Base-by-base conservation (phyloP, 2,888 invertebrate species). In the Epiblema foenella region DNA sequence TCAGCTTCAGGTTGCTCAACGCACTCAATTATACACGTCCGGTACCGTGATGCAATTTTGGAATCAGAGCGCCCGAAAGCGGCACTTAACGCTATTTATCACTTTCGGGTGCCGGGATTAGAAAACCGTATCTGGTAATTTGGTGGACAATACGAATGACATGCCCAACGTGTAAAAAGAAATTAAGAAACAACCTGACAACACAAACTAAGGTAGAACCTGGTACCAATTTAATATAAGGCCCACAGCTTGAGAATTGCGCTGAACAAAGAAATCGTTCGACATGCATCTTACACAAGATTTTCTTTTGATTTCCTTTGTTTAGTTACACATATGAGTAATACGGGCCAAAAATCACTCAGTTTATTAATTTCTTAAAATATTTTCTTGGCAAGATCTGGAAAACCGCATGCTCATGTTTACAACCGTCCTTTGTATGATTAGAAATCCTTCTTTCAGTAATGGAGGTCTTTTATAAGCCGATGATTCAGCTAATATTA, bases 341-440 rank as follows among this genome's bases (percentile, higher is more conserved):
- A 46, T n/a, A 46, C 46, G 8, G 15, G n/a, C 11, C 12, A 12
- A 39, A 39, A 9, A 39, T 12, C 4, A 39, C 39, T 39, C 39
- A 39, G 39, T 39, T 39, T 39, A 39, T 12, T 4, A 15, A 42
- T 5, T 42, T 42, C 42, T 42, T 42, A 42, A 42, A 42, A 46
- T 46, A 46, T 46, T 46, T n/a, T 46, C 46, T 46, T 46, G 46
- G 46, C 46, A 46, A 46, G 46, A n/a, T 46, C 46, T 46, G 46
- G 42, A 46, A 46, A 46, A 46, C 15, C 15, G 42, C 7, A 42
- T 42, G n/a, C n/a, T n/a, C 9, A 8, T 33, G 9, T 33, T 33
- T 33, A 33, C 9, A 8, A 33, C 33, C 8, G 33, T 33, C 8
- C 46, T 46, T 46, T 46, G n/a, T 46, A 42, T 15, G 15, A 42